phyloP scores from a whole-genome alignment of 2,888 invertebrate genomes.

The Acleris literana region DNA sequence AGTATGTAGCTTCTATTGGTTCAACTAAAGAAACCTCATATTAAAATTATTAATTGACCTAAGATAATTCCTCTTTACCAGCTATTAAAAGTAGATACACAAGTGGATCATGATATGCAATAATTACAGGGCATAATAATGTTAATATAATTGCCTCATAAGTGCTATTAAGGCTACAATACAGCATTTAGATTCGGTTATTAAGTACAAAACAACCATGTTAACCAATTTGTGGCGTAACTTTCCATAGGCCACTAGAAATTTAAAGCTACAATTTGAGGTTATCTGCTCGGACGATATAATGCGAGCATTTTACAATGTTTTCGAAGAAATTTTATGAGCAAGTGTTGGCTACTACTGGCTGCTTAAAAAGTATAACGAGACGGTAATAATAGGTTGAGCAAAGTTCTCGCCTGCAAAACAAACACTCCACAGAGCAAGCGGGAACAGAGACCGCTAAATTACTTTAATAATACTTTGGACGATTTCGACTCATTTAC shows the following conservation, averaged over 20 bases:
- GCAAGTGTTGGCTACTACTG: constrained; percentile 64
- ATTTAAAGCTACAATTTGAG: constrained; percentile 6
- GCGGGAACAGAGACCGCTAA: constrained; percentile 65
- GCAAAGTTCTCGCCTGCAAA: constrained; percentile 82
- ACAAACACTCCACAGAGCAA: constrained; percentile 78
- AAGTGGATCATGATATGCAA: constrained; percentile 6
- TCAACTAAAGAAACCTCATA: neutral
- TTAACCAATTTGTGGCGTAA: constrained; percentile 13
- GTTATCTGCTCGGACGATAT: constrained; percentile 4
- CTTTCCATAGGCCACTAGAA: constrained; percentile 9
- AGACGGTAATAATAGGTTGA: constrained; percentile 79
- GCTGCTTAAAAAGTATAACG: constrained; percentile 73
- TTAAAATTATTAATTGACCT: neutral
- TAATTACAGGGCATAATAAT: constrained; percentile 25
- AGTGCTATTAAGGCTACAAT: constrained; percentile 4
- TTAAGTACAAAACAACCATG: constrained; percentile 10
- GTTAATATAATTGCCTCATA: constrained; percentile 14
- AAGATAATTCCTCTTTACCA: constrained; percentile 8
- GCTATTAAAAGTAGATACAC: constrained; percentile 1
- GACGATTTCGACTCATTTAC: constrained; percentile 38
- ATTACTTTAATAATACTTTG: constrained; percentile 71
- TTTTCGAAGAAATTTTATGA: constrained; percentile 31
- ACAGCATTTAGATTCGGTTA: constrained; percentile 23
- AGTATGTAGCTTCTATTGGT: too few relatives aligned
- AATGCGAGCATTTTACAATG: constrained; percentile 14